Base-by-base conservation (phyloP, 2,113 vertebrate species). In the Podarcis raffonei region DNA sequence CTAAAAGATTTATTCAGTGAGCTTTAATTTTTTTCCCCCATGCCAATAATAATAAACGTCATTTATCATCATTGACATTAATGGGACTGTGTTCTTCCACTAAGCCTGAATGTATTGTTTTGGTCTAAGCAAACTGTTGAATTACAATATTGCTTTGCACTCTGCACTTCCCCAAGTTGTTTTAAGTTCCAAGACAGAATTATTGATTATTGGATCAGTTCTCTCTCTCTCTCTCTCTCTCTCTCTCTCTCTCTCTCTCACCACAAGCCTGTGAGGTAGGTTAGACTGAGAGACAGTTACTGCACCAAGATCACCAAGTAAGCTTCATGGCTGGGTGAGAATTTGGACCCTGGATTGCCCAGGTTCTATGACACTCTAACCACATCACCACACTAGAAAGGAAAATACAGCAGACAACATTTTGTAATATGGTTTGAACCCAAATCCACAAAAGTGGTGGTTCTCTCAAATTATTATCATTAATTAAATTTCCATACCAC, bases 41-140 rank as follows among this genome's bases (percentile, higher is more conserved):
- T 81, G 62, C 62, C 81, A 83, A 83, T 82, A 66, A 82, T 82
- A 66, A 82, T 83, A 66, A 83, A 68, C 16, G 18, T 83, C 35
- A 68, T 83, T 39, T 20, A 68, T 83, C 81, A 66, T 68, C 62
- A 83, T 9, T 84, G 82, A 32, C 68, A 84, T 48, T 53, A 83
- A 53, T 71, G 65, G 25, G 8, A 48, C 39, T 84, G 25, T 30
- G 4, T 48, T 71, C 27, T 9, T 71, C 66, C 68, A n/a, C 39
- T 59, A 53, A 84, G 27, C 62, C 20, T 83, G 81, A 42, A 42
- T 11, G 2, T 42, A 25, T 27, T 66, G 7, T 42, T 83, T 83
- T 39, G 65, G 65, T 42, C 35, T 81, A 65, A 35, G 3, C 12
- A 57, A 81, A 68, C 25, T 18, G 32, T 83, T 69, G 37, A 30